A percentile compares a stretch with the other conserved stretches of the same genome.
Conservation (phyloP, 2,113 vertebrate species). For the Theristicus caerulescens region DNA sequence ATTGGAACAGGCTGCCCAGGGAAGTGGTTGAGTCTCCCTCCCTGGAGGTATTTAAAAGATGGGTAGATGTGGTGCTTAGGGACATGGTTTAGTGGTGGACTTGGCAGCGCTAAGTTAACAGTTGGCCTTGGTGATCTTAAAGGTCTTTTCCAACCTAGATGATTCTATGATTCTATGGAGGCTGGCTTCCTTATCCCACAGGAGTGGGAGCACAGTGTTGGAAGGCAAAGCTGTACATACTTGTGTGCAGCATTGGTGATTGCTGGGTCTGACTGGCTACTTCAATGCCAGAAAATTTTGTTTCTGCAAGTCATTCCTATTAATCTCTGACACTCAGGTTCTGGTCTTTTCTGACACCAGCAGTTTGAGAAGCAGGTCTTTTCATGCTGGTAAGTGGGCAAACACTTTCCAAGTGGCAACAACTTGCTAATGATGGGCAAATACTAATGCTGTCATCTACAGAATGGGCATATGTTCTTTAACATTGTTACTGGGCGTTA, state of each 20-base stretch:
- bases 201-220: not conserved
- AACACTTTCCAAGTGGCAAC: not conserved
- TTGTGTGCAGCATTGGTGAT: not conserved
- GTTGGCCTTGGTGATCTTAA: no score
- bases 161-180: no score
- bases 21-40: no score
- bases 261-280: not conserved
- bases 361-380: not conserved
- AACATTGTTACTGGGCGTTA: not conserved
- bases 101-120: no score
- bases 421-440: not conserved
- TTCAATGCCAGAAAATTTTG: not conserved
- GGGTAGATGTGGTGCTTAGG: no score
- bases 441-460: not conserved
- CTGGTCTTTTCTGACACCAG: not conserved
- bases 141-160: no score
- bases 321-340: not conserved
- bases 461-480: not conserved
- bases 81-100: no score
- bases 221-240: not conserved
- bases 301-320: not conserved
- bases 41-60: no score
- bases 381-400: not conserved
- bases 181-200: not conserved
- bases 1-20: no score